Conservation (phyloP, 2,888 invertebrate genomes). For the Tuta absoluta region DNA sequence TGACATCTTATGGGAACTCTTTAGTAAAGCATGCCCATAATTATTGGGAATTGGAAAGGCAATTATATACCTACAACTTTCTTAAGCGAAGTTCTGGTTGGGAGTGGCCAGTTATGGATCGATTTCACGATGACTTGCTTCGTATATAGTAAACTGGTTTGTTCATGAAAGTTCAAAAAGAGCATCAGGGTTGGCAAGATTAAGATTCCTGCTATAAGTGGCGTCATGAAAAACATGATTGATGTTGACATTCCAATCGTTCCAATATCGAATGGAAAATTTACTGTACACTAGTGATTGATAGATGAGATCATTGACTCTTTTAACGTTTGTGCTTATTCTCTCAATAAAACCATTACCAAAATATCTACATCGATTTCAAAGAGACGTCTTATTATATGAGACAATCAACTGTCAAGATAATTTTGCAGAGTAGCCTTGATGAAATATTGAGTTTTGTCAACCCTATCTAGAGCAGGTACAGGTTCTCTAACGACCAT, state of each 20-base stretch:
- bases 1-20: conserved; percentile 19
- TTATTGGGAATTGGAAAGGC: conserved; percentile 56
- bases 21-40: conserved; percentile 40
- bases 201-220: background rate
- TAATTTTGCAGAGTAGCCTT: background rate
- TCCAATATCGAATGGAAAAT: background rate
- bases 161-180: conserved; percentile 51
- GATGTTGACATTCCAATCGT: background rate
- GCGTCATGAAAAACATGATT: background rate
- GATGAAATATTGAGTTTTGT: background rate
- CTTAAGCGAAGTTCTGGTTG: conserved; percentile 49
- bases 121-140: conserved; percentile 73
- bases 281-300: background rate
- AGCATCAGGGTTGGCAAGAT: conserved; percentile 29
- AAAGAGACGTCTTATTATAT: too few relatives aligned
- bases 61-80: conserved; percentile 52
- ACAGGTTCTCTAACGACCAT: conserved; percentile 62
- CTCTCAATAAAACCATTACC: too few relatives aligned
- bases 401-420: too few relatives aligned
- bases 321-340: background rate
- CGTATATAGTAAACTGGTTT: conserved; percentile 54
- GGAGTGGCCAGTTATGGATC: conserved; percentile 57
- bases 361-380: too few relatives aligned
- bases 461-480: conserved; percentile 40
- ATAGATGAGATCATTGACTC: background rate